Evolutionary conservation across 2,888 invertebrate genomes (phyloP), one percentile per base, ranked within the genome.

Genomic region (Dermolepida albohirtum): DNA sequence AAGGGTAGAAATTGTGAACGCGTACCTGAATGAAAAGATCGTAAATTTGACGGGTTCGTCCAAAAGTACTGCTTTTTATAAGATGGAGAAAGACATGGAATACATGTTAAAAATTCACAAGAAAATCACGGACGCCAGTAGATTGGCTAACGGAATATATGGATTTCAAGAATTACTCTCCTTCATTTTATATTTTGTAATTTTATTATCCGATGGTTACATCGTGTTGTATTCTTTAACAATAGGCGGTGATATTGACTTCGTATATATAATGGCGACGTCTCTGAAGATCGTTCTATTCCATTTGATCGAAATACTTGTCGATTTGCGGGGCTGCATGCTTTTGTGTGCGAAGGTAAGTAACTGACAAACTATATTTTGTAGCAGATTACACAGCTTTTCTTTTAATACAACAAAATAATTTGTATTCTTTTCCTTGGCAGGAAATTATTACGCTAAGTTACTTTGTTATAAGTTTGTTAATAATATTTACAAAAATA

Each of bases 191-290:
- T 47, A 43, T 17, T 66, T 69, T 43, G 16, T 66, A 11, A 4
- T 69, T 6, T 14, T 69, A 17, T 29, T 69, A 39, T 62, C 69
- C 1, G 66, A 69, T 41, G 69, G 69, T 16, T 69, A 69, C 12
- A 50, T 69, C 4, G 62, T 69, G 1, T 50, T 69, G 49, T 69
- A 69, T 47, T 49, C 50, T 41, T 49, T 69, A 17, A 66, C 66
- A 1, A 50, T 69, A 47, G 66, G 62, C 16, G 63, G 43, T 16
- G 16, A 47, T 16, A 22, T n/a, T 7, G 16, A 69, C 47, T 16
- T 63, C 11, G 27, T 12, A 16, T 62, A 47, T n/a, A 41, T 63
- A 1, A 39, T 69, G 16, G 29, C 16, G 22, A 16, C 54, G 8
- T 43, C 52, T 5, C n/a, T 57, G n/a, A 66, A 50, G 17, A 16